Evolutionary conservation across 2,797 vertebrate species (phyloP), one percentile per base, ranked within the genome.

Genomic region (Scarus forsteni): DNA sequence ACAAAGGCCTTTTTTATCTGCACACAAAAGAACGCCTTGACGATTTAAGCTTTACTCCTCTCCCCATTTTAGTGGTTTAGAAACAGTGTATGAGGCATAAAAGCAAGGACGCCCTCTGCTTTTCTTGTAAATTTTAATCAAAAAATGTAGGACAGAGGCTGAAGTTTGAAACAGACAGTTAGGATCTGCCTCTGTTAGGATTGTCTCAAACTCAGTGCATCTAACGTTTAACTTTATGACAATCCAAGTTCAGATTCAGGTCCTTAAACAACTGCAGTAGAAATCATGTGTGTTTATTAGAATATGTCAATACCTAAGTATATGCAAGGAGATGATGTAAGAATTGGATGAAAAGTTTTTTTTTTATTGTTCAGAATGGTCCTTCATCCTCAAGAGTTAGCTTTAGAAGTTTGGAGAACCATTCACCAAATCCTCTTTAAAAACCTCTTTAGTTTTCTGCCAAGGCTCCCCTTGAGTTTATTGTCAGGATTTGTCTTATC

Each of bases 1-100:
- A 54, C 73, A 16, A 62, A 67, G 71, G 19, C 18, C 56, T 62
- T 77, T 77, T 73, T 27, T 8, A 60, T 44, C 53, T 40, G 75
- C 61, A 50, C 27, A 43, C 61, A 51, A 60, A 76, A 52, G 27
- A 69, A 19, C 8, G 14, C 51, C 11, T 58, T 58, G 61, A 58
- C 18, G 65, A 58, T 35, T 49, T 12, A 13, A 18, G 48, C 49
- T 72, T 79, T 76, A 64, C 14, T 43, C 56, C 27, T 73, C 66
- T 70, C 43, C 55, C 70, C 40, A 54, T 27, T 65, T 19, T 8
- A 70, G 44, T 34, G 53, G 5, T 72, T 68, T 5, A 67, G 36
- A 63, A 55, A 15, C 1, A 45, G 35, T 66, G 34, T 8, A 49
- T 16, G 42, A 52, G 60, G 39, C 60, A 70, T 55, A 65, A 44